Evolutionary conservation across 2,113 vertebrate genomes (phyloP).

Genomic region (Mesitornis unicolor): DNA sequence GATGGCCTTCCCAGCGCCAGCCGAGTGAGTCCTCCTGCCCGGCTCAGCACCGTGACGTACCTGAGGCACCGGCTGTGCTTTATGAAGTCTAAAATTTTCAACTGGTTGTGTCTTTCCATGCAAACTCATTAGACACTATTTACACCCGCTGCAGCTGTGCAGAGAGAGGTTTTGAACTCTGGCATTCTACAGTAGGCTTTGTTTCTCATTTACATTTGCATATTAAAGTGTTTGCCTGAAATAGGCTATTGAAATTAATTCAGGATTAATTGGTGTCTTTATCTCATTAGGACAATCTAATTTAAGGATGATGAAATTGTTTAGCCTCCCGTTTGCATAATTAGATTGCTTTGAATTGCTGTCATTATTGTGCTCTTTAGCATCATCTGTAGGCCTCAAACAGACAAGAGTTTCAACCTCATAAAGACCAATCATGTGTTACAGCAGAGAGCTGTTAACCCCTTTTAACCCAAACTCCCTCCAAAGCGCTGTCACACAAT

Average conservation of each 20-base stretch:
- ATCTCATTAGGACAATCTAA: constrained; percentile 99
- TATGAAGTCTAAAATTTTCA: constrained; percentile 77
- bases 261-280: constrained; percentile 99
- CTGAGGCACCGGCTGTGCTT: constrained; percentile 77
- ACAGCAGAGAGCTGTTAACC: constrained; percentile 84
- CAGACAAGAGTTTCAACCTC: constrained; percentile 93
- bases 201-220: constrained; percentile 93
- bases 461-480: constrained; percentile 76
- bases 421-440: constrained; percentile 95
- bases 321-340: constrained; percentile 97
- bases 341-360: constrained; percentile 98
- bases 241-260: constrained; percentile 96
- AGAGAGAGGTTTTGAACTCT: constrained; percentile 86
- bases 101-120: constrained; percentile 76
- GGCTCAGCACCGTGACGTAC: background rate
- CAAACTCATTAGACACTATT: constrained; percentile 83
- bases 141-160: constrained; percentile 81
- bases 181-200: constrained; percentile 89
- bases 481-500: constrained; percentile 18
- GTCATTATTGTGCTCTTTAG: constrained; percentile 99
- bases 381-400: constrained; percentile 89
- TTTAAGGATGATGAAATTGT: constrained; percentile 99
- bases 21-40: background rate
- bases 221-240: constrained; percentile 97
- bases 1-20: background rate